These are phyloP conservation scores for Schizopygopsis pylzovi DNA, from an alignment of 2,797 vertebrate genomes.

Conservation along the genomic window DNA sequence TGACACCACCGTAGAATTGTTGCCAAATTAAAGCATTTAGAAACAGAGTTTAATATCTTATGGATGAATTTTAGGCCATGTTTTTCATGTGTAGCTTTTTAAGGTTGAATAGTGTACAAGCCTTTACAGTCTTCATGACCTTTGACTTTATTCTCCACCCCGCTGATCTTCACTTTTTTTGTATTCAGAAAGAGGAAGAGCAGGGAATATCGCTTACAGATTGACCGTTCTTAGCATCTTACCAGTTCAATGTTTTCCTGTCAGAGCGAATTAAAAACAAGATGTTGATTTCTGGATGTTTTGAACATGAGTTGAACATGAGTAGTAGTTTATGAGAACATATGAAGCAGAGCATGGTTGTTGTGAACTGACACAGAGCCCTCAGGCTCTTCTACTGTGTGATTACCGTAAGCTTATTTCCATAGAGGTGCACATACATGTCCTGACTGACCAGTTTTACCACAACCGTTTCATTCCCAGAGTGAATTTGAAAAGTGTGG, in stretches of 20 bases:
- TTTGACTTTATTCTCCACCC: neutral
- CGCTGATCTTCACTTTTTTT: neutral
- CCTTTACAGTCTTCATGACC: neutral
- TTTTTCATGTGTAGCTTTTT: neutral
- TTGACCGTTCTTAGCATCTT: neutral
- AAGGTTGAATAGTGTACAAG: neutral
- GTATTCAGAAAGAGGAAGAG: neutral
- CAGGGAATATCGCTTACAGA: neutral
- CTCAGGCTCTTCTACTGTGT: conserved; percentile 14
- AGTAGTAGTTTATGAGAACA: neutral
- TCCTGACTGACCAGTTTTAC: conserved; percentile 44
- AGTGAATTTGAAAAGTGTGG: neutral
- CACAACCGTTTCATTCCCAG: conserved; percentile 4
- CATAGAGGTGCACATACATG: conserved; percentile 5
- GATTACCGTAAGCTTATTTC: conserved; percentile 27
- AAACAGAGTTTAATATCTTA: conserved; percentile 2
- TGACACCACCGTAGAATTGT: conserved; percentile 32
- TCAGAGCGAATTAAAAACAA: neutral
- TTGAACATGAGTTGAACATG: neutral
- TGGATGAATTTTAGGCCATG: neutral
- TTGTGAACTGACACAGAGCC: neutral
- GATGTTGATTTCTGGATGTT: neutral
- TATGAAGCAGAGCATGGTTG: neutral
- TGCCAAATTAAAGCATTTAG: conserved; percentile 16
- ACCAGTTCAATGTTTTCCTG: neutral